Conservation (phyloP, 1,140 invertebrate genomes). For the Drosophila nigrodunni region DNA sequence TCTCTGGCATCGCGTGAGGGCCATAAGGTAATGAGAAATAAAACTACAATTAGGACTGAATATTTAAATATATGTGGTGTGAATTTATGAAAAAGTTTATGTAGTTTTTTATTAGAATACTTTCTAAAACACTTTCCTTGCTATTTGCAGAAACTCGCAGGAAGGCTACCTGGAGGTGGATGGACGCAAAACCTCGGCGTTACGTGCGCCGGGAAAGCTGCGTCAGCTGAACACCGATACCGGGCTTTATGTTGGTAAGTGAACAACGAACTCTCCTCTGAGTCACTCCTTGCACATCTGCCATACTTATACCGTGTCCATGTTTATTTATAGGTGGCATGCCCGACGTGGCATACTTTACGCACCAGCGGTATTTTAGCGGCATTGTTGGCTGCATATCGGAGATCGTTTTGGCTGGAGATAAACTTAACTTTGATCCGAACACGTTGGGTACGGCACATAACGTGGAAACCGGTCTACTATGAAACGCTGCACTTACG, state of each 20-base stretch:
- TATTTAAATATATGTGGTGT: too few relatives aligned
- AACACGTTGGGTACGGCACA: constrained; percentile 81
- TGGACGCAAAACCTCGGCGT: constrained; percentile 90
- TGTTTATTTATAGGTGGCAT: constrained; percentile 88
- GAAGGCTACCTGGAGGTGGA: constrained; percentile 94
- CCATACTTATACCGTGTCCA: neutral
- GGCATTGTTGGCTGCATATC: constrained; percentile 93
- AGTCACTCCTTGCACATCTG: neutral
- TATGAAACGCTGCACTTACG: constrained; percentile 79
- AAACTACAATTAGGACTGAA: too few relatives aligned
- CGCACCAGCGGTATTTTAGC: constrained; percentile 88
- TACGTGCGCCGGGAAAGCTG: constrained; percentile 92
- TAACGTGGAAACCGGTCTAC: constrained; percentile 82
- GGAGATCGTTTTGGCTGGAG: constrained; percentile 91
- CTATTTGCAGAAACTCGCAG: constrained; percentile 90
- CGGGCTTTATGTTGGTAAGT: constrained; percentile 93
- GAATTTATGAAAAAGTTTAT: too few relatives aligned
- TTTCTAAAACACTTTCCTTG: neutral
- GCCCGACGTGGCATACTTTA: constrained; percentile 88
- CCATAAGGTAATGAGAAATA: constrained; percentile 89
- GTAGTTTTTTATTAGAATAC: too few relatives aligned
- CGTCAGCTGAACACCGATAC: constrained; percentile 94
- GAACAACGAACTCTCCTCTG: neutral
- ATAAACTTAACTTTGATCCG: constrained; percentile 85
- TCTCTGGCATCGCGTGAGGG: constrained; percentile 95